Base-by-base conservation (phyloP, 2,888 invertebrate genomes). In the Allacma fusca region DNA sequence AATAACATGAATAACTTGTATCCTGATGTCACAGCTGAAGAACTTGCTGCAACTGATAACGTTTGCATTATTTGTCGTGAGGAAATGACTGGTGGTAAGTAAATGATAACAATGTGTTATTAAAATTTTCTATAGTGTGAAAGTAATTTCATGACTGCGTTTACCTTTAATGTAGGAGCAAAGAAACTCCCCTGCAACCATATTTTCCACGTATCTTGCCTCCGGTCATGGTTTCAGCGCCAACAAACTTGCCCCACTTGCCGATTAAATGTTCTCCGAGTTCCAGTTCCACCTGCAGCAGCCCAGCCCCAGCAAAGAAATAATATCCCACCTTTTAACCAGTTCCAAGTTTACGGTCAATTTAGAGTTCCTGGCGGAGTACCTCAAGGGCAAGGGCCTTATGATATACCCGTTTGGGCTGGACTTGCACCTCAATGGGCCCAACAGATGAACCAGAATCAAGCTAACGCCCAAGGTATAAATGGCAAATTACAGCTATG, bases 181-280 rank as follows among this genome's bases (percentile, higher is more conserved):
- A 99, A 99, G 88, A 98, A 98, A 86, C 88, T 99, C 81, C 98
- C 99, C 0, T 99, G 99, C 88, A 97, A 97, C 87, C 99, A 99
- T 87, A 98, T 99, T 85, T 99, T 99, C 90, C 99, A 99, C 88
- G 95, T 97, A 67, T 94, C 95, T 75, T 99, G 99, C 87, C 90
- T 99, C 76, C 92, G 98, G 70, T 96, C 97, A 57, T 99, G 99
- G 99, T 99, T 99, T 89, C 99, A 99, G 88, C 91, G 99, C 12
- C 99, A 99, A 87, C 99, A 99, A 88, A 99, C 99, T 4, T 99
- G 99, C 86, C 99, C 99, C 0, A 99, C 99, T 4, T 99, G 99
- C 87, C 91, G 98, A 19, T 90, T 97, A 81, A 97, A 98, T 88
- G 96, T 92, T 74, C 86, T 92, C 72, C 87, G 89, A 79, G 87